A percentile compares a stretch with the other conserved stretches of the same genome.
phyloP scores from a whole-genome alignment of 2,888 invertebrate species.

The Agrenia bidenticulata region DNA sequence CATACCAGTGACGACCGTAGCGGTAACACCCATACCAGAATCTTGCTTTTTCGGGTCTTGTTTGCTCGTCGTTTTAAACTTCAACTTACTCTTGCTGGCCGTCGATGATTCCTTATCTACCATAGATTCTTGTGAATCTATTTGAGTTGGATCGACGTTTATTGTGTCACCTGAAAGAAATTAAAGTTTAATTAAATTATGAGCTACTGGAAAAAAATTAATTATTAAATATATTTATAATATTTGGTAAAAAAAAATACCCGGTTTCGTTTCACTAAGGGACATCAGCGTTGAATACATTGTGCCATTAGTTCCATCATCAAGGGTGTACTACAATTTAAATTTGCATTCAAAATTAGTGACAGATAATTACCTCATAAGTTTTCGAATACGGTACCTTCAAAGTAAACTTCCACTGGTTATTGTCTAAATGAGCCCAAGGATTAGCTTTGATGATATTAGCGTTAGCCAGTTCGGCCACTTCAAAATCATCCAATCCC shows the following conservation, averaged over 20 bases:
- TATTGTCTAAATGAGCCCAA: conserved; percentile 51
- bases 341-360: background rate
- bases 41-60: background rate
- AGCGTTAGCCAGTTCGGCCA: conserved; percentile 23
- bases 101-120: background rate
- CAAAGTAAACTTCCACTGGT: conserved; percentile 46
- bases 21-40: background rate
- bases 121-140: background rate
- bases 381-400: conserved; percentile 25
- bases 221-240: too few species aligned
- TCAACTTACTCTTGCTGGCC: background rate
- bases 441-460: conserved; percentile 42
- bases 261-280: background rate
- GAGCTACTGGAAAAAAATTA: too few species aligned
- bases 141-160: too few species aligned
- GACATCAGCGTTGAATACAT: conserved; percentile 34
- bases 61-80: background rate
- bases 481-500: conserved; percentile 38
- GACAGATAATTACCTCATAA: too few species aligned
- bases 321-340: conserved; percentile 19
- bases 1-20: background rate
- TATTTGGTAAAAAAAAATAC: too few species aligned
- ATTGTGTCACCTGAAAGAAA: too few species aligned
- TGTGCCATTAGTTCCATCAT: conserved; percentile 25
- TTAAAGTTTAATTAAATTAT: too few species aligned